phyloP scores from a whole-genome alignment of 2,888 invertebrate species.

The Epinotia ramella region DNA sequence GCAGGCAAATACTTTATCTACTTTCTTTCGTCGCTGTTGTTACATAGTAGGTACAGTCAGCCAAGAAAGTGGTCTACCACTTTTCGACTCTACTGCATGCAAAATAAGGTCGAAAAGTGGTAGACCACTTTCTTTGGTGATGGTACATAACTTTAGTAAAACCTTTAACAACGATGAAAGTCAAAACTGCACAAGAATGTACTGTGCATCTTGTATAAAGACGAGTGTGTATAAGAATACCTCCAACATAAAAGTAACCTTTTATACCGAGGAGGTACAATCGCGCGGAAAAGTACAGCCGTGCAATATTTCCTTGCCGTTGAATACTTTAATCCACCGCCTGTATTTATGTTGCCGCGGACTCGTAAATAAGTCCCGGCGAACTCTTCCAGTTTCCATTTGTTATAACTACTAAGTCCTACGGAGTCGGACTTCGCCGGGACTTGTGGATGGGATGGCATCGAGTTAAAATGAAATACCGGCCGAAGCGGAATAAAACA shows the following conservation, averaged over 20 bases:
- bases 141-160: neutral
- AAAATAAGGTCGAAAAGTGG: too few species aligned
- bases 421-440: conserved; percentile 59
- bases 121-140: too few species aligned
- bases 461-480: conserved; percentile 33
- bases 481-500: neutral
- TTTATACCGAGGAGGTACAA: conserved; percentile 56
- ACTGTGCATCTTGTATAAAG: conserved; percentile 5
- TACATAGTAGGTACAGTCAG: neutral
- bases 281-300: conserved; percentile 56
- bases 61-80: too few species aligned
- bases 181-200: conserved; percentile 9
- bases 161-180: conserved; percentile 3
- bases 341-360: conserved; percentile 70
- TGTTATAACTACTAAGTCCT: conserved; percentile 74
- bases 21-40: neutral
- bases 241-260: conserved; percentile 50
- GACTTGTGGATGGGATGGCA: conserved; percentile 54
- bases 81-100: too few species aligned
- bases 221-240: conserved; percentile 24
- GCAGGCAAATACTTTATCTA: too few species aligned
- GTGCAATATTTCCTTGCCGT: conserved; percentile 63
- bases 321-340: conserved; percentile 73
- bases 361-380: conserved; percentile 70
- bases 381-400: conserved; percentile 73